Evolutionary conservation across 2,888 invertebrate genomes (phyloP), one percentile per base, ranked within the genome.

Genomic region (Pasiphila rectangulata): DNA sequence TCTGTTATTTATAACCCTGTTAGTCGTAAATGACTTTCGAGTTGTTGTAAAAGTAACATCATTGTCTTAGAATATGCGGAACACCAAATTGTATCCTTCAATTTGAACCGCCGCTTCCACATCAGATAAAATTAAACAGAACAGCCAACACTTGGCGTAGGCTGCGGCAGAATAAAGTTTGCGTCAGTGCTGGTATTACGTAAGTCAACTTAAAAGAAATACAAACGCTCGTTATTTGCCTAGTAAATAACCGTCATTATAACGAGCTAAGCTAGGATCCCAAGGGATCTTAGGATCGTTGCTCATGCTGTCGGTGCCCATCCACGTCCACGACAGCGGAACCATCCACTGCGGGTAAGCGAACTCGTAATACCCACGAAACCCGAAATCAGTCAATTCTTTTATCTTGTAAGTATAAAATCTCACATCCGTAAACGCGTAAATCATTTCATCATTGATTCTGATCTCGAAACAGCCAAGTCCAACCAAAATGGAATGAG

Each of bases 401-500:
- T 2, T 1, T 16, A 32, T 10, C 10, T 16, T 17, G 9, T 17
- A 5, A 7, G 3, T 5, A 21, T 83, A 83, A 19, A 75, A 81
- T 2, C 82, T 61, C 0, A 80, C 3, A 40, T 83, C 82, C 0
- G 82, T 82, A 32, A 82, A 80, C 1, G 60, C 79, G 2, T 69
- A 32, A 4, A 79, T 57, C n/a, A 71, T 61, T 0, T 77, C 75
- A 3, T 82, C 72, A 13, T 80, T 80, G 20, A 75, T 73, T 3
- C 81, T 56, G 1, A 83, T 77, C 40, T 82, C 82, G 30, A 83
- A 83, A 27, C 77, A 75, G 0, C 76, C 81, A 0, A 80, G 0
- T 0, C 71, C 82, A 0, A 69, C 29, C 0, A 79, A 1, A 0
- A 13, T 4, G 0, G 49, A 20, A 0, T 24, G 30, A 13, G 2